A percentile compares a stretch with the other conserved stretches of the same genome.
Evolutionary conservation across 1,140 invertebrate genomes (phyloP).

Genomic region (Diachasma alloeum): DNA sequence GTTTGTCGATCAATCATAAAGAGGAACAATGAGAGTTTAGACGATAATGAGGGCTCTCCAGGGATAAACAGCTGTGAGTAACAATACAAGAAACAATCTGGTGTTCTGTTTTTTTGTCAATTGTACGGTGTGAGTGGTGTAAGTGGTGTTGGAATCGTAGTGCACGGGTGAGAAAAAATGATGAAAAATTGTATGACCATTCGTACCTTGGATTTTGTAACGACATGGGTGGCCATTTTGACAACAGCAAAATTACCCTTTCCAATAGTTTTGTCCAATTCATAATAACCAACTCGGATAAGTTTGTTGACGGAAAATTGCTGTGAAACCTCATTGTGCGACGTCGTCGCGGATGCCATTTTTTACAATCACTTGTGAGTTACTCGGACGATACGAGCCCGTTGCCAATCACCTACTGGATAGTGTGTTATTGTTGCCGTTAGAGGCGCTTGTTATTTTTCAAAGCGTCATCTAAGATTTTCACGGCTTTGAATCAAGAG

Average conservation of each 20-base stretch:
- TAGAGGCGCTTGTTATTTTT: slow-evolving; percentile 30
- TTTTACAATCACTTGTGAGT: slow-evolving; percentile 41
- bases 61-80: no score
- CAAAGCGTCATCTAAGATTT: slow-evolving; percentile 2
- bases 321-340: slow-evolving; percentile 63
- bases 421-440: slow-evolving; percentile 38
- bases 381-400: slow-evolving; percentile 2
- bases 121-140: background rate
- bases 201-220: slow-evolving; percentile 97
- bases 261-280: slow-evolving; percentile 95
- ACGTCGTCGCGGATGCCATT: slow-evolving; percentile 64
- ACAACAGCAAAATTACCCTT: slow-evolving; percentile 99
- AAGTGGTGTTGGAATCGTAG: background rate
- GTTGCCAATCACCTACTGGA: slow-evolving; percentile 44
- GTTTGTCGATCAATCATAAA: background rate
- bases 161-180: background rate
- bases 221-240: slow-evolving; percentile 95
- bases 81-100: background rate
- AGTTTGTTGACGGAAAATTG: slow-evolving; percentile 74
- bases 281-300: slow-evolving; percentile 95
- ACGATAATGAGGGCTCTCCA: no score
- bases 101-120: background rate
- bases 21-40: no score
- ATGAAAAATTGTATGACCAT: slow-evolving; percentile 14
- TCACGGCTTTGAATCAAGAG: background rate